These are phyloP conservation scores for Bombus haemorrhoidalis DNA, from an alignment of 1,140 invertebrate genomes.

Conservation along the genomic window DNA sequence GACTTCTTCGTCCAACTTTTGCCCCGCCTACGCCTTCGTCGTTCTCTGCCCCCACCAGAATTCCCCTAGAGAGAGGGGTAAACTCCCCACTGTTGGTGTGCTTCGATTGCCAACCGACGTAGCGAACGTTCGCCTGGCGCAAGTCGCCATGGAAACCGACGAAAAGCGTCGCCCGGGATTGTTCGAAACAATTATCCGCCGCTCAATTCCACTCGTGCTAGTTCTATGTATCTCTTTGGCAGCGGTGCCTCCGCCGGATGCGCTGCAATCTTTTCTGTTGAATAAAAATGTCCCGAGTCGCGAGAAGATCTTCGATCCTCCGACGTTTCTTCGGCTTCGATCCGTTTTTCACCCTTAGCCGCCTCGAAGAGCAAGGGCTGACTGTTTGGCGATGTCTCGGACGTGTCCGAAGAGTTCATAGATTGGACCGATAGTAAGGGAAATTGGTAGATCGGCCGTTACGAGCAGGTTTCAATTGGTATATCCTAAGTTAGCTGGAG, in stretches of 20 bases:
- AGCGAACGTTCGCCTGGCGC: slow-evolving; percentile 57
- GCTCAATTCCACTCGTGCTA: slow-evolving; percentile 80
- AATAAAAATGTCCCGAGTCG: neutral
- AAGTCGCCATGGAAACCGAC: slow-evolving; percentile 77
- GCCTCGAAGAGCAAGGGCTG: neutral
- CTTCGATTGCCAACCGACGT: slow-evolving; percentile 64
- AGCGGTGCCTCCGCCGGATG: neutral
- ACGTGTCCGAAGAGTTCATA: neutral
- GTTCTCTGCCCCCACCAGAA: slow-evolving; percentile 50
- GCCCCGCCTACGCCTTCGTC: slow-evolving; percentile 69
- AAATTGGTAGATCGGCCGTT: slow-evolving; percentile 26
- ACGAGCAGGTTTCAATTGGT: slow-evolving; percentile 20
- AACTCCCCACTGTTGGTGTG: slow-evolving; percentile 43
- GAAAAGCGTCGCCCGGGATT: slow-evolving; percentile 78
- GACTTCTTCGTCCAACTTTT: slow-evolving; percentile 69
- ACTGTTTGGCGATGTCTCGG: neutral
- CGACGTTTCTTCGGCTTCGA: neutral
- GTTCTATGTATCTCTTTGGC: slow-evolving; percentile 34
- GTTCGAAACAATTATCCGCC: slow-evolving; percentile 83
- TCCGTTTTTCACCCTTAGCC: neutral
- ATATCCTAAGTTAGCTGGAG: neutral
- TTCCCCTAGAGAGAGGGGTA: slow-evolving; percentile 53
- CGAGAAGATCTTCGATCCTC: neutral
- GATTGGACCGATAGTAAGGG: neutral
- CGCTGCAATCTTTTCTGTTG: neutral